Base-by-base conservation (phyloP, 2,888 invertebrate genomes). In the Trichopoda pennipes region DNA sequence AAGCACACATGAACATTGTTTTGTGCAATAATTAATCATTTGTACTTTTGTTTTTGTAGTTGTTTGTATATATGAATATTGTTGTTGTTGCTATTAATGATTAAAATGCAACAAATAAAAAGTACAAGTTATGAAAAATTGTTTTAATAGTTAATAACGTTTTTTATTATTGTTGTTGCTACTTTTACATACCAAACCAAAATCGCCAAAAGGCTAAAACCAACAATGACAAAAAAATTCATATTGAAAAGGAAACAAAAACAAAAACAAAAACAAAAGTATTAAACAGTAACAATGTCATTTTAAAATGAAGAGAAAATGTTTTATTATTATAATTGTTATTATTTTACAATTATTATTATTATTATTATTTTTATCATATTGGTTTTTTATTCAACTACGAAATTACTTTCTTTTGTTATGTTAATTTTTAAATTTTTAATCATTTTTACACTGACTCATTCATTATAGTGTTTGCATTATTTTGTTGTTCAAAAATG, bases 71-170 rank as follows among this genome's bases (percentile, higher is more conserved):
- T 44, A 21, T 58, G 16, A 49, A 42, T 42, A 19, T 72, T 61
- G 47, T 78, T 78, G 32, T 72, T 61, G 47, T 78, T 78, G 32
- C 64, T 81, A 82, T 82, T 79, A 82, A 82, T 79, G 75, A 79
- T 82, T 79, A 79, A 82, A 82, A 75, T 75, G 82, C 58, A 80
- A 53, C 63, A 60, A 75, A 66, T 58, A 58, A 53, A 63, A 64
- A 9, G 23, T 49, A 64, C 47, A 64, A 56, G 14, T 66, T 56
- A 16, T 47, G 32, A 35, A 44, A 28, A 10, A 53, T 23, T 66
- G 2, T 64, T 68, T 68, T 68, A 81, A 74, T 64, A 60, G 66
- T 60, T 72, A 66, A 64, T 72, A 69, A 53, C 60, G 49, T 21
- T 53, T 56, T 47, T 76, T 60, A 16, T 61, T 72, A 14, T 74